A percentile compares a stretch with the other conserved stretches of the same genome.
Conservation (phyloP, 2,113 vertebrate genomes). For the Motacilla tschutschensis region DNA sequence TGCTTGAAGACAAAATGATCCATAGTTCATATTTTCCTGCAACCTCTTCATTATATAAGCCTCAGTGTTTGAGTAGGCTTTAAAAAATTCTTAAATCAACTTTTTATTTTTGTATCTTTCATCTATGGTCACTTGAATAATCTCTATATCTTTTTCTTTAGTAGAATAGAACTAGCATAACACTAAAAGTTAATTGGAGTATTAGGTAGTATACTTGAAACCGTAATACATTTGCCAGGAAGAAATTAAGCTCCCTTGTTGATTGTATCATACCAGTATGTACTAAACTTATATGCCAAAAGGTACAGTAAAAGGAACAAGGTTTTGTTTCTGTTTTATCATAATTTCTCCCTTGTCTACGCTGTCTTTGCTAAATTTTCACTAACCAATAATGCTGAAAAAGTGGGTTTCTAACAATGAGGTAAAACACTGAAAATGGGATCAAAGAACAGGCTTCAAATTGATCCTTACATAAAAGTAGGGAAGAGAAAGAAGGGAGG, state of each 20-base stretch:
- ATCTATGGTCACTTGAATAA: slow-evolving; percentile 56
- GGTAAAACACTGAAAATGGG: slow-evolving; percentile 12
- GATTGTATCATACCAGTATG: slow-evolving; percentile 1
- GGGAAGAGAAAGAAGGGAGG: neutral
- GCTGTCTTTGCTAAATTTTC: slow-evolving; percentile 31
- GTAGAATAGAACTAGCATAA: slow-evolving; percentile 73
- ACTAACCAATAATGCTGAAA: slow-evolving; percentile 10
- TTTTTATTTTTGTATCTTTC: slow-evolving; percentile 44
- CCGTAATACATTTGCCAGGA: slow-evolving; percentile 1
- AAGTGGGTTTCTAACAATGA: slow-evolving; percentile 34
- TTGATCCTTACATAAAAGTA: neutral
- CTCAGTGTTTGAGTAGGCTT: slow-evolving; percentile 15
- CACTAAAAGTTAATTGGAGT: slow-evolving; percentile 68
- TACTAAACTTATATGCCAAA: neutral
- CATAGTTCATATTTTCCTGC: neutral
- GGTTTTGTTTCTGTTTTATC: neutral
- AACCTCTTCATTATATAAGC: neutral
- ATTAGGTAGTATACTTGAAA: slow-evolving; percentile 69
- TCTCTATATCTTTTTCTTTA: slow-evolving; percentile 66
- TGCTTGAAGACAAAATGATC: slow-evolving; percentile 48
- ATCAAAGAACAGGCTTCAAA: neutral
- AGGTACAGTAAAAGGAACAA: slow-evolving; percentile 20
- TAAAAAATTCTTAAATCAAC: neutral
- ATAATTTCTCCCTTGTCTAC: neutral
- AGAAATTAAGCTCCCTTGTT: neutral